These are phyloP conservation scores for Tympanoctomys barrerae DNA, from an alignment of 2,797 vertebrate species.

Conservation along the genomic window DNA sequence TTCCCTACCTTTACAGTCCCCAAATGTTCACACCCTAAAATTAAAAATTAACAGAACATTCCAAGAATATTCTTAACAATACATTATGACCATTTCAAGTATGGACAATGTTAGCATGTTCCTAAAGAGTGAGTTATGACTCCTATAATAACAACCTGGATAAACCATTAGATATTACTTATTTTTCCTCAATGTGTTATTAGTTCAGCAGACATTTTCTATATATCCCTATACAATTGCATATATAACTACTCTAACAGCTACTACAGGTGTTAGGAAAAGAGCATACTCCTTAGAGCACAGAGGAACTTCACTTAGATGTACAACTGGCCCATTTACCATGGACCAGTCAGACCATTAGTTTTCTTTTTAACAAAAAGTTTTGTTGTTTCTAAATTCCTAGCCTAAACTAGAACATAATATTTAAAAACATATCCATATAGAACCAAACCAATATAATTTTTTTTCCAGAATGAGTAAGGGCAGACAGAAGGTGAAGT, in stretches of 20 bases:
- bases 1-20: constrained; percentile 62
- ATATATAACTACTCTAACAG: neutral
- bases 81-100: constrained; percentile 61
- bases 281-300: neutral
- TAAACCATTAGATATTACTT: constrained; percentile 34
- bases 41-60: constrained; percentile 73
- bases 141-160: constrained; percentile 58
- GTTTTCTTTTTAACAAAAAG: constrained; percentile 43
- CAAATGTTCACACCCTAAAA: constrained; percentile 68
- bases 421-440: constrained; percentile 24
- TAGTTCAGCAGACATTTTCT: constrained; percentile 56
- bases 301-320: constrained; percentile 4
- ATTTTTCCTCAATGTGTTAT: constrained; percentile 62
- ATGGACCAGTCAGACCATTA: neutral
- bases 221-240: neutral
- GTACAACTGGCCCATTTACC: neutral
- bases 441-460: constrained; percentile 59
- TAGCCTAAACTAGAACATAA: neutral
- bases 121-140: constrained; percentile 72
- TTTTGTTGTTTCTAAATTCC: constrained; percentile 55
- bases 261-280: neutral
- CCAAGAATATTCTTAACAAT: constrained; percentile 63
- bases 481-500: constrained; percentile 71
- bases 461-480: constrained; percentile 63
- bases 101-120: constrained; percentile 65